A percentile compares a stretch with the other conserved stretches of the same genome.
These are phyloP conservation scores for Anguilla anguilla DNA, from an alignment of 2,797 vertebrate genomes.

Conservation along the genomic window DNA sequence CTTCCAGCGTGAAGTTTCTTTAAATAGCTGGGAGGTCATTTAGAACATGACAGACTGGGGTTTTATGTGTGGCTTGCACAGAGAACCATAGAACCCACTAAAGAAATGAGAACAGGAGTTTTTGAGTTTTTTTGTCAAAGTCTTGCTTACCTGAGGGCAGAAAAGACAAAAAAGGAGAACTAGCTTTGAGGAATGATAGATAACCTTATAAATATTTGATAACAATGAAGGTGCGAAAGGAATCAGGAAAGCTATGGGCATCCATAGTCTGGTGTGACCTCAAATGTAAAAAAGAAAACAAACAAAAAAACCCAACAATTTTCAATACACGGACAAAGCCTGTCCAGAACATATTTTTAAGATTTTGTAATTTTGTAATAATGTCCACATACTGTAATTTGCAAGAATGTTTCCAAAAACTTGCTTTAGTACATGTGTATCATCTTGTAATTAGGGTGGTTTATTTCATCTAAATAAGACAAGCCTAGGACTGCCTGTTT, in stretches of 20 bases:
- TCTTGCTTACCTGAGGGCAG: conserved; percentile 59
- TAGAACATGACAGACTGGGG: not conserved
- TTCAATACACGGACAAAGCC: conserved; percentile 31
- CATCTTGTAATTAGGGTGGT: not conserved
- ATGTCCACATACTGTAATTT: conserved; percentile 28
- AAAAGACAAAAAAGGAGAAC: conserved; percentile 60
- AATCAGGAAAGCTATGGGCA: conserved; percentile 63
- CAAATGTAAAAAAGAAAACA: conserved; percentile 7
- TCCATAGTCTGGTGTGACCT: conserved; percentile 33
- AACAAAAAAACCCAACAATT: not conserved
- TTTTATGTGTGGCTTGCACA: conserved; percentile 29
- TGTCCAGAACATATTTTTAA: conserved; percentile 38
- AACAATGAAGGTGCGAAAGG: conserved; percentile 67
- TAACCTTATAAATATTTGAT: conserved; percentile 81
- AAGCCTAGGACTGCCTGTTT: not conserved
- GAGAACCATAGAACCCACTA: conserved; percentile 4
- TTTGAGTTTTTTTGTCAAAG: conserved; percentile 56
- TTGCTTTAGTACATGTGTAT: not conserved
- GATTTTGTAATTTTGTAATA: conserved; percentile 40
- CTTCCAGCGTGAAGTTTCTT: not conserved
- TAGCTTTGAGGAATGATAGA: conserved; percentile 77
- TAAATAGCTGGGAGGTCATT: conserved; percentile 41
- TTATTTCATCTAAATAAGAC: not conserved
- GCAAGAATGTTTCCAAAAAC: not conserved
- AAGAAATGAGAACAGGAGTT: conserved; percentile 24